A percentile compares a stretch with the other conserved stretches of the same genome.
These are phyloP conservation scores for Priapulus caudatus DNA, from an alignment of 2,888 invertebrate species.

Conservation along the genomic window DNA sequence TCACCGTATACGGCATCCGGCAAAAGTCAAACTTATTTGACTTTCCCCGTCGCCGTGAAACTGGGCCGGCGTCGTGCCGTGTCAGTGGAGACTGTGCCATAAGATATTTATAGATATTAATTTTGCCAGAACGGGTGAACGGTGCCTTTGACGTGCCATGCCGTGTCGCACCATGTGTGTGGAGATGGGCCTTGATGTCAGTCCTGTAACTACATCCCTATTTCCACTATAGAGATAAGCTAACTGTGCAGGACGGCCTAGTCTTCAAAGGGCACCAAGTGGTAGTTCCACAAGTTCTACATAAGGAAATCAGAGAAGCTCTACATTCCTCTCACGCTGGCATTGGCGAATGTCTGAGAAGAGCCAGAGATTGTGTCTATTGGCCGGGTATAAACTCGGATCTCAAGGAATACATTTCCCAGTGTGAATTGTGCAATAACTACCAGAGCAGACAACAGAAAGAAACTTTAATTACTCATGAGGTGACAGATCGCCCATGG, in stretches of 20 bases:
- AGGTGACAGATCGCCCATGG: background rate
- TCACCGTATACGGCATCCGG: too few relatives aligned
- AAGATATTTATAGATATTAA: too few relatives aligned
- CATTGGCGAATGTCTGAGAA: background rate
- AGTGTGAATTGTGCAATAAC: background rate
- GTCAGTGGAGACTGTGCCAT: too few relatives aligned
- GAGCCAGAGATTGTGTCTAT: background rate
- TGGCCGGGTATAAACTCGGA: background rate
- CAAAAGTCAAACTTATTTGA: too few relatives aligned
- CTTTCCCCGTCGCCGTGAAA: too few relatives aligned
- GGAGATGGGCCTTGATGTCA: too few relatives aligned
- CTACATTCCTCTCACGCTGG: background rate
- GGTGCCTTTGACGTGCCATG: too few relatives aligned
- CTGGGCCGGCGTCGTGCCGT: too few relatives aligned
- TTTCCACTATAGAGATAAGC: background rate
- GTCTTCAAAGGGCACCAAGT: background rate
- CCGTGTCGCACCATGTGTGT: too few relatives aligned
- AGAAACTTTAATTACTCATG: background rate
- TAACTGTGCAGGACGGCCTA: background rate
- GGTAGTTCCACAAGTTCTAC: background rate
- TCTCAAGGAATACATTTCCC: background rate
- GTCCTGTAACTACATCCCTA: too few relatives aligned
- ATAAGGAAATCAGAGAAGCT: background rate
- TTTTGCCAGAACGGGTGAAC: too few relatives aligned
- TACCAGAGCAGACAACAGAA: slow-evolving; percentile 1